These are phyloP conservation scores for Lynx canadensis DNA, from an alignment of 2,113 vertebrate genomes.

Conservation along the genomic window DNA sequence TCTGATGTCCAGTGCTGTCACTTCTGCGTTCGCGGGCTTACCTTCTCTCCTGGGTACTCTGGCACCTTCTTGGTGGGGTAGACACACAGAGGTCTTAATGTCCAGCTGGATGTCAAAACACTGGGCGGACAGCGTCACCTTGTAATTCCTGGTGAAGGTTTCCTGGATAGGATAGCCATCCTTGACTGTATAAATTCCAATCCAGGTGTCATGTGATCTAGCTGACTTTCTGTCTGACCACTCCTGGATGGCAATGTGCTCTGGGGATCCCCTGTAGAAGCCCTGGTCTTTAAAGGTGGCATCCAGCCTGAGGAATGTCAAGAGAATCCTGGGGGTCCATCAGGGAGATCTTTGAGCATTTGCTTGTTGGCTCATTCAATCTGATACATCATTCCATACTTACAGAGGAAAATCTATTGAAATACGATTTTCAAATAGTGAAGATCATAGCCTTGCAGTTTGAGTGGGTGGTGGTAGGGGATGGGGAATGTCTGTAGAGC, in stretches of 20 bases:
- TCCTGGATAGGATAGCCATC: constrained; percentile 94
- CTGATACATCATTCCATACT: constrained; percentile 92
- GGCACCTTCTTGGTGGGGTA: constrained; percentile 89
- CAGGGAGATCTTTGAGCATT: constrained; percentile 85
- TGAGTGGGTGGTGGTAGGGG: background rate
- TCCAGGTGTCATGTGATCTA: constrained; percentile 91
- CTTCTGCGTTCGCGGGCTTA: constrained; percentile 53
- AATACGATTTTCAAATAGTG: constrained; percentile 80
- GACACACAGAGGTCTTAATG: constrained; percentile 91
- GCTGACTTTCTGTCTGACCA: constrained; percentile 94
- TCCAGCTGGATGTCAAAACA: constrained; percentile 91
- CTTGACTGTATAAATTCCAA: constrained; percentile 92
- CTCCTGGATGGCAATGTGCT: constrained; percentile 91
- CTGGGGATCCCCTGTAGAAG: constrained; percentile 90
- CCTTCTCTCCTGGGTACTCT: constrained; percentile 81
- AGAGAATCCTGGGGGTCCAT: constrained; percentile 90
- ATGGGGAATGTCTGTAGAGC: background rate
- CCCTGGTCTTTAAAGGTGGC: constrained; percentile 94
- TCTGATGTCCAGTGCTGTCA: background rate
- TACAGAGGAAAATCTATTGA: constrained; percentile 93
- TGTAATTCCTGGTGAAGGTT: constrained; percentile 91
- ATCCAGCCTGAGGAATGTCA: constrained; percentile 90
- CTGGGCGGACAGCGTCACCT: constrained; percentile 92
- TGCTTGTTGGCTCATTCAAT: constrained; percentile 92
- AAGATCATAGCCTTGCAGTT: background rate